Evolutionary conservation across 2,113 vertebrate genomes (phyloP), one percentile per base, ranked within the genome.

Genomic region (Spheniscus mendiculus): DNA sequence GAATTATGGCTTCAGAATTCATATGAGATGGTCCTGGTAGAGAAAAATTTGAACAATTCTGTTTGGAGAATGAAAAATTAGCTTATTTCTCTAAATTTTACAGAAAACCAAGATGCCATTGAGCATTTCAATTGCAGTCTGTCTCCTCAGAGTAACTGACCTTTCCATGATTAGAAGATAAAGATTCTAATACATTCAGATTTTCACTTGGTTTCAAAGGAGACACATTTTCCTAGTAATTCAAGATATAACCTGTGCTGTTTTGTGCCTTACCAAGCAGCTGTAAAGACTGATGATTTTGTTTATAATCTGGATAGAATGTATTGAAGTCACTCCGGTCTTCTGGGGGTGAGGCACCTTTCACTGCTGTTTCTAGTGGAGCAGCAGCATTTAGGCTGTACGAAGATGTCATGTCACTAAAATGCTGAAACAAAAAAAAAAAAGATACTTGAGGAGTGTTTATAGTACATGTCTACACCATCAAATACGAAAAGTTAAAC

Each of bases 351-450:
- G 86, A 74, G 83, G 62, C 58, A 80, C 12, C 32, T 90, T 90
- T 92, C 83, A 70, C 61, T 91, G 63, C 45, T 82, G 69, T 83
- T 93, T 92, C 85, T 70, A 83, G 85, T 49, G 66, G 45, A 50
- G 91, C 36, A 52, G 95, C 83, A 93, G 82, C 27, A 59, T 74
- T 98, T 78, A 90, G 92, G 73, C 91, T 98, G 97, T 98, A 98
- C 27, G 98, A 97, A 56, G 98, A 98, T n/a, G 98, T 97, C 27
- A 97, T 98, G 61, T 99, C 98, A 97, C 96, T 99, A 98, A 99
- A 99, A 95, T 99, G 98, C 99, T 99, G 93, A 91, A 98, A 94
- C 2, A 44, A 6, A 44, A 32, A 12, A 71, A 56, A 29, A 58
- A 76, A 83, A 23, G 9, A 69, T 56, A 70, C 6, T 32, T 74